phyloP scores from a whole-genome alignment of 2,113 vertebrate genomes.

The Prochilodus magdalenae region DNA sequence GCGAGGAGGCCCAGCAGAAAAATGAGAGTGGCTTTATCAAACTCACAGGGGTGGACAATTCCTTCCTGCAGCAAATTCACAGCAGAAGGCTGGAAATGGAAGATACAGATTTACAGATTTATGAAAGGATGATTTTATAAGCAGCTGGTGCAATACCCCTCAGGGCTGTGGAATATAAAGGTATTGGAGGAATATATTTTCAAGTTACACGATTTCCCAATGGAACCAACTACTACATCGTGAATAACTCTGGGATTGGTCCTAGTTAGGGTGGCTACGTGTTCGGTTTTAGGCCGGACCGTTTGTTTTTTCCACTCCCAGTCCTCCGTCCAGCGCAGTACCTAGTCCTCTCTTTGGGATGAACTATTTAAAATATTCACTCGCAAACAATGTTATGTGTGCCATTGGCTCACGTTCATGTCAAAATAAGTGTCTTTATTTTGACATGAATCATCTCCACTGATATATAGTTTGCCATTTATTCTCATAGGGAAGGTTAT shows the following conservation, averaged over 20 bases:
- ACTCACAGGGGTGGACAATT: constrained; percentile 17
- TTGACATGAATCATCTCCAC: too few relatives aligned
- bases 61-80: background rate
- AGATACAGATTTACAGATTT: constrained; percentile 25
- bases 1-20: constrained; percentile 1
- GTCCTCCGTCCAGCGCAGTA: too few relatives aligned
- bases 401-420: too few relatives aligned
- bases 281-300: too few relatives aligned
- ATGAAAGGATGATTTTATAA: constrained; percentile 9
- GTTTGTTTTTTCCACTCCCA: too few relatives aligned
- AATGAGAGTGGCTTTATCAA: constrained; percentile 33
- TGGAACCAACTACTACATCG: background rate
- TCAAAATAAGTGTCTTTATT: too few relatives aligned
- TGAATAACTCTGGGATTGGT: background rate
- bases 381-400: too few relatives aligned
- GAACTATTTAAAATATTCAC: too few relatives aligned
- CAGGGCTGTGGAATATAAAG: constrained; percentile 16
- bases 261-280: background rate
- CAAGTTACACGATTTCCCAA: background rate
- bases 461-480: too few relatives aligned
- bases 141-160: constrained; percentile 15
- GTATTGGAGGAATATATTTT: constrained; percentile 5
- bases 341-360: too few relatives aligned
- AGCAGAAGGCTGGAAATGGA: constrained; percentile 27
- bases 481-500: too few relatives aligned